Base-by-base conservation (phyloP, 2,888 invertebrate species). In the Therioaphis trifolii region DNA sequence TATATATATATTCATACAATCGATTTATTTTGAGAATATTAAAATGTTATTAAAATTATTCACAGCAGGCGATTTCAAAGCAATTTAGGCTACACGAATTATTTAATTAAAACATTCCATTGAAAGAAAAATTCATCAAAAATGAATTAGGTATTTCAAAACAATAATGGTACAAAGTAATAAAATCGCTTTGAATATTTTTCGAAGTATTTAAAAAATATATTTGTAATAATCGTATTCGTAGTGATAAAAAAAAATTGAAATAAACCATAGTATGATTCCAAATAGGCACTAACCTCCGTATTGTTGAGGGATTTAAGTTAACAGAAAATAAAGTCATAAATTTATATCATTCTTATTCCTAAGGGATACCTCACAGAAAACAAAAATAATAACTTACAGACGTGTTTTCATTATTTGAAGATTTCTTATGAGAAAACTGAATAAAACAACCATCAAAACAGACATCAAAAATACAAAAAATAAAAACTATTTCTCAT, bases 281-380 rank as follows among this genome's bases (percentile, higher is more conserved):
- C 68, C 52, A 61, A 71, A 80, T 80, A n/a, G n/a, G n/a, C n/a
- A 29, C 71, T 46, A 40, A 58, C 69, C 71, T 58, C 46, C 49
- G 46, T 21, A 29, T 80, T 43, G 58, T 71, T 71, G 29, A 61
- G 79, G 79, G 79, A 80, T 71, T 80, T 80, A 55, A 43, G 71
- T 66, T 58, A 15, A 11, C 58, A 9, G 52, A 68, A 80, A 80
- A 43, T 3, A 69, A 29, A 80, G 43, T 80, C 69, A 80, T 80
- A 80, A 80, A 71, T 80, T 71, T 71, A 58, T 71, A 69, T 80
- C 43, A 69, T 80, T 71, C 79, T 71, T 80, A 61, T 80, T 71
- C 79, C 71, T 58, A 9, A 46, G 71, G 29, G 52, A 78, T n/a
- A 40, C 24, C 52, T 58, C 21, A 55, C 55, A 15, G 55, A 71